Evolutionary conservation across 2,113 vertebrate genomes (phyloP).

Genomic region (Lepus americanus): DNA sequence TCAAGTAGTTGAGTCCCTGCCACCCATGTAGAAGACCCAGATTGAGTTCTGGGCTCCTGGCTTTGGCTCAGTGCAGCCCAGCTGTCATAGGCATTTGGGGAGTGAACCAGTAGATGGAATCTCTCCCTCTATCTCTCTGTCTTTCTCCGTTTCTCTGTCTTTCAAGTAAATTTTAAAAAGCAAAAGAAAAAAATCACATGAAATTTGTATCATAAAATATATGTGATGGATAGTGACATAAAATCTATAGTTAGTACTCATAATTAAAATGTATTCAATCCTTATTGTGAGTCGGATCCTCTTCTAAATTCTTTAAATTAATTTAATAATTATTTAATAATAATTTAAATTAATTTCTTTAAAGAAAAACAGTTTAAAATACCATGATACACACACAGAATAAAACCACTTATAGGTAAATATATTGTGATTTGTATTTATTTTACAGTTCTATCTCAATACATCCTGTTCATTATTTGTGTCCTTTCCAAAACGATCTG

Average conservation of each 20-base stretch:
- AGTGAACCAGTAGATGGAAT: too few species aligned
- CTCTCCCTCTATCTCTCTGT: too few species aligned
- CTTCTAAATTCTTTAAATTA: conserved; percentile 9
- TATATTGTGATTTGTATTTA: conserved; percentile 32
- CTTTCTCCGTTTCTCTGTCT: too few species aligned
- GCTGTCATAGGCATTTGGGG: too few species aligned
- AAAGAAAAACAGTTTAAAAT: conserved; percentile 23
- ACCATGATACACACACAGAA: neutral
- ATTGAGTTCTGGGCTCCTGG: too few species aligned
- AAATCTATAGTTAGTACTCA: neutral
- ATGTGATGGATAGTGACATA: neutral
- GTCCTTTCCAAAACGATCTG: neutral
- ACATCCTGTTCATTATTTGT: neutral
- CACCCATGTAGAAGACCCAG: too few species aligned
- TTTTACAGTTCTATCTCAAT: conserved; percentile 27
- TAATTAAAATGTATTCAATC: neutral
- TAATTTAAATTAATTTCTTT: neutral
- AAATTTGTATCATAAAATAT: conserved; percentile 21
- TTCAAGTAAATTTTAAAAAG: too few species aligned
- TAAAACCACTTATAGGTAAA: neutral
- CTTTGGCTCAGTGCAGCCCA: too few species aligned
- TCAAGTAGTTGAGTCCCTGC: too few species aligned
- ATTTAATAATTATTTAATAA: too few species aligned
- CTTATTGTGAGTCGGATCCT: neutral
- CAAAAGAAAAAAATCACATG: neutral